Conservation (phyloP, 2,888 invertebrate species). For the Baccha elongata region DNA sequence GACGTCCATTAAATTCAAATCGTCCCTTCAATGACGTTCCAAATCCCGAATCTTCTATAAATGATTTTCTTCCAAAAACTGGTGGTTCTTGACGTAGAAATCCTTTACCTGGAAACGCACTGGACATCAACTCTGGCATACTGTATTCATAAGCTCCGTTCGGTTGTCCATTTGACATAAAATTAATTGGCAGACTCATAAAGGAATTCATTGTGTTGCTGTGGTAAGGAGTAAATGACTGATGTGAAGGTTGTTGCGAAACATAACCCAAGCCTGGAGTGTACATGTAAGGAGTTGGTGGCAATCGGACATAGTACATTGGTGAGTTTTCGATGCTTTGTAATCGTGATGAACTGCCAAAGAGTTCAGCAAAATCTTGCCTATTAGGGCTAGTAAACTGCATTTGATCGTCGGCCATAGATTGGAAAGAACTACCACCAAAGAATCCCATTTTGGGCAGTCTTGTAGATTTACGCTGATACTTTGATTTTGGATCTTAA, state of each 20-base stretch:
- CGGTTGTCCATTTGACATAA: slow-evolving; percentile 88
- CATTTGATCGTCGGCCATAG: slow-evolving; percentile 36
- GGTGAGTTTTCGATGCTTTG: slow-evolving; percentile 87
- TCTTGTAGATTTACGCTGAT: slow-evolving; percentile 38
- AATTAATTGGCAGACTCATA: slow-evolving; percentile 90
- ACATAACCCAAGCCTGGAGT: slow-evolving; percentile 88
- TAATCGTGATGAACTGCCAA: slow-evolving; percentile 62
- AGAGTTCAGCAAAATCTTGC: slow-evolving; percentile 41
- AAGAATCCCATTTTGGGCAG: slow-evolving; percentile 61
- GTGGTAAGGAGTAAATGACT: slow-evolving; percentile 78
- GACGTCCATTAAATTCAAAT: slow-evolving; percentile 63
- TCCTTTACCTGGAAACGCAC: slow-evolving; percentile 57
- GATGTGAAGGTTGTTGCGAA: slow-evolving; percentile 86
- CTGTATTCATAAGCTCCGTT: slow-evolving; percentile 59
- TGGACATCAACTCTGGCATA: slow-evolving; percentile 60
- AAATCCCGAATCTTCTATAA: slow-evolving; percentile 47
- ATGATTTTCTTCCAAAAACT: slow-evolving; percentile 56
- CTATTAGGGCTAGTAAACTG: slow-evolving; percentile 20
- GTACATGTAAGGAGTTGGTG: slow-evolving; percentile 93
- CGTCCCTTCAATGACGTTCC: slow-evolving; percentile 47
- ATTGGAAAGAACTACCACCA: slow-evolving; percentile 24
- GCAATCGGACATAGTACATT: slow-evolving; percentile 92
- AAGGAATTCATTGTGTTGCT: slow-evolving; percentile 85
- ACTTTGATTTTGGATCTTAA: slow-evolving; percentile 48
- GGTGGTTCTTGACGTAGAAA: slow-evolving; percentile 65